Evolutionary conservation across 2,113 vertebrate genomes (phyloP).

Genomic region (Apaloderma vittatum): DNA sequence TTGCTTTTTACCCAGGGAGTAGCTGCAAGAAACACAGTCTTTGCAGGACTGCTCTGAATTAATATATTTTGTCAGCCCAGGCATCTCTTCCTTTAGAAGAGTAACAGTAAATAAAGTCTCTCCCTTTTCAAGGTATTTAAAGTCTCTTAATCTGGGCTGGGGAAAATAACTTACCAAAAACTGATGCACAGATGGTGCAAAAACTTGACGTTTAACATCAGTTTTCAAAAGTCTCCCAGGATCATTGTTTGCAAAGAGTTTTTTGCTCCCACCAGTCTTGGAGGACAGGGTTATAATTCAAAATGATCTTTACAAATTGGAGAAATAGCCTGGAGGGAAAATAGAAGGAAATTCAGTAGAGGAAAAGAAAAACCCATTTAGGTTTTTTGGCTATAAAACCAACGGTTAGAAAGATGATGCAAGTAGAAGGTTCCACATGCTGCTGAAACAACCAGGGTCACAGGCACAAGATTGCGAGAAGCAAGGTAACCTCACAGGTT

Average conservation of each 20-base stretch:
- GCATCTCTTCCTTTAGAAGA: not conserved
- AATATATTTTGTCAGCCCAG: not conserved
- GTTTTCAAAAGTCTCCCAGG: not conserved
- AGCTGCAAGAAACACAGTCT: not conserved
- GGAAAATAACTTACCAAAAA: not conserved
- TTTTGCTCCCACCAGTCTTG: not conserved
- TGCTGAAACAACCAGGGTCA: not conserved
- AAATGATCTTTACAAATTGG: constrained; percentile 13
- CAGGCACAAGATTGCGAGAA: not conserved
- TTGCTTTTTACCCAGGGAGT: not conserved
- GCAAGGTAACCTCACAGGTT: not conserved
- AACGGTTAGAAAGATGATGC: not conserved
- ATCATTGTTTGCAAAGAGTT: not conserved
- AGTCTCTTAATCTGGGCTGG: not conserved
- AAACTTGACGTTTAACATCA: not conserved
- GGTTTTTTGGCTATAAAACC: not conserved
- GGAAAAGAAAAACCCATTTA: not conserved
- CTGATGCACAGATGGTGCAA: not conserved
- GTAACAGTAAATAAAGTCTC: not conserved
- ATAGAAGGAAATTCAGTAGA: not conserved
- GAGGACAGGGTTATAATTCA: not conserved
- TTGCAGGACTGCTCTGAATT: not conserved
- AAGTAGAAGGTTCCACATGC: not conserved
- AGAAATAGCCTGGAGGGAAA: not conserved
- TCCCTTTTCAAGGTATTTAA: not conserved